Percentiles rank a stretch among this genome's conserved stretches.
phyloP scores from a whole-genome alignment of 1,140 invertebrate species.

The Danaus plexippus region DNA sequence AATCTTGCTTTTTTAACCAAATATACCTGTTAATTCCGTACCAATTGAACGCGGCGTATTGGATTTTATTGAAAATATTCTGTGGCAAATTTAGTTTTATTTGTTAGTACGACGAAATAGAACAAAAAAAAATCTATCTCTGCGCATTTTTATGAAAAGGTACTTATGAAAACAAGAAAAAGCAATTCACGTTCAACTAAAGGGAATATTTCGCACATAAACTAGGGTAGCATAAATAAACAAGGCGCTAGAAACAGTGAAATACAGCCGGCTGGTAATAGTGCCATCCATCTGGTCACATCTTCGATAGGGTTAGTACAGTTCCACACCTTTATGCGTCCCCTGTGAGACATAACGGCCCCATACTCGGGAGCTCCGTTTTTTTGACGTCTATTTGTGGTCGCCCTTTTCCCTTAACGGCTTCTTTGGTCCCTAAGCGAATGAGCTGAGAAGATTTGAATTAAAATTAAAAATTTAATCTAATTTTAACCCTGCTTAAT shows the following conservation, averaged over 20 bases:
- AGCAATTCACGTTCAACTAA: conserved; percentile 17
- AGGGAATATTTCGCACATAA: conserved; percentile 48
- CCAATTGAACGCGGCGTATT: conserved; percentile 15
- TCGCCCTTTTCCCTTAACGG: conserved; percentile 57
- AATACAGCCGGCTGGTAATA: conserved; percentile 56
- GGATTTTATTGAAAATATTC: conserved; percentile 6
- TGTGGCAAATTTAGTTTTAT: background rate
- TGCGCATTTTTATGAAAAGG: conserved; percentile 9
- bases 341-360: conserved; percentile 59
- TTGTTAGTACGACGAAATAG: background rate
- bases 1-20: conserved; percentile 25
- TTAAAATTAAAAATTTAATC: conserved; percentile 33
- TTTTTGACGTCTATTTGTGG: conserved; percentile 71
- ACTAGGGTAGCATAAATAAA: conserved; percentile 62
- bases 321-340: conserved; percentile 66
- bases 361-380: conserved; percentile 51
- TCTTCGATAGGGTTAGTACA: conserved; percentile 69
- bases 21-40: conserved; percentile 24
- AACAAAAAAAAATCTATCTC: conserved; percentile 3
- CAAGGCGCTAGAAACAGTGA: conserved; percentile 43
- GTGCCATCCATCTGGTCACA: conserved; percentile 65
- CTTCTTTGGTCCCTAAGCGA: conserved; percentile 30
- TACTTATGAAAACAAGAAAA: conserved; percentile 17
- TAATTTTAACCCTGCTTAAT: conserved; percentile 9
- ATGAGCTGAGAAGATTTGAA: conserved; percentile 32